Evolutionary conservation across 2,888 invertebrate genomes (phyloP).

Genomic region (Limnephilus rhombicus): DNA sequence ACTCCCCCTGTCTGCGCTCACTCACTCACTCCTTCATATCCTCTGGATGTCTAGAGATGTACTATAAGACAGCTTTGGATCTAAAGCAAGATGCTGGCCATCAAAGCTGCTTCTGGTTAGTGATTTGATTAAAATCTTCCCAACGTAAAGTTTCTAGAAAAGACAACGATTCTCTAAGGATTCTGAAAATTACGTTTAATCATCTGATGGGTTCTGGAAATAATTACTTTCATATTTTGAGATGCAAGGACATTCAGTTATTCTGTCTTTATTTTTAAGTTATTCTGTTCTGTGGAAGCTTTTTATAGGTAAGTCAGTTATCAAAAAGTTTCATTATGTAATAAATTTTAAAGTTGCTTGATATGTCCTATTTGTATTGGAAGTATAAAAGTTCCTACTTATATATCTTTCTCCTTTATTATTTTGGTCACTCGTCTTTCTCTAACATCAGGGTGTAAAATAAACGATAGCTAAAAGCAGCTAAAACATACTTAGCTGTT

Average conservation of each 20-base stretch:
- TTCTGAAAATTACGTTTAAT: background rate
- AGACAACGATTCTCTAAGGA: background rate
- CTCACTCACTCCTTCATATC: constrained; percentile 11
- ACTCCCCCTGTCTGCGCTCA: constrained; percentile 4
- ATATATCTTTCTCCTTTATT: background rate
- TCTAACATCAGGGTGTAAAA: background rate
- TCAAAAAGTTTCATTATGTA: too few relatives aligned
- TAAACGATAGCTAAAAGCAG: background rate
- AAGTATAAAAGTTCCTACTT: background rate
- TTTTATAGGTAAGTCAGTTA: background rate
- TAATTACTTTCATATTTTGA: background rate
- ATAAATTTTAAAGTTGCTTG: background rate
- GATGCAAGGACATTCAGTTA: background rate
- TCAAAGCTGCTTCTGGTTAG: background rate
- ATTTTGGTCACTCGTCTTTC: too few relatives aligned
- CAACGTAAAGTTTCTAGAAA: background rate
- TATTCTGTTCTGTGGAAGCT: background rate
- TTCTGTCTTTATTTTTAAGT: background rate
- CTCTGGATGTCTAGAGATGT: background rate
- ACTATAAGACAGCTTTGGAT: background rate
- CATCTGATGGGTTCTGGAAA: background rate
- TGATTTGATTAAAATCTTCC: background rate
- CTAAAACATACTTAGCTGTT: background rate
- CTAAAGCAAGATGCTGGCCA: background rate
- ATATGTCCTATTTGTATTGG: background rate